These are phyloP conservation scores for Bombyx mori DNA, from an alignment of 1,140 invertebrate species.

Conservation along the genomic window DNA sequence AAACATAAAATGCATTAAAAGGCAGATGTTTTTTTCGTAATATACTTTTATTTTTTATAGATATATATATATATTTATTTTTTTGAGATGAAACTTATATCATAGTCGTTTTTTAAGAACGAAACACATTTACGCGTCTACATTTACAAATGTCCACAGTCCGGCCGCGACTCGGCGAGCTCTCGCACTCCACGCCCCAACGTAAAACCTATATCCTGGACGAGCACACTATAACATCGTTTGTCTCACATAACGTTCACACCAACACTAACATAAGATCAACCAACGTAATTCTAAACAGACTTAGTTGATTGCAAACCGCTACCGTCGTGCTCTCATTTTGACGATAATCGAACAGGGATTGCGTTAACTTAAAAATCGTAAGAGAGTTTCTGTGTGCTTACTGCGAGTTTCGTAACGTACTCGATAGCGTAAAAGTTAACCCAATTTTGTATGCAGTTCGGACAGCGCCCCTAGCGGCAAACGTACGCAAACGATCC, in stretches of 20 bases:
- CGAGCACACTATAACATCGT: slow-evolving; percentile 37
- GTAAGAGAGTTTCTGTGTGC: too few relatives aligned
- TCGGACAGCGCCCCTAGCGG: too few relatives aligned
- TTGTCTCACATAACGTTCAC: slow-evolving; percentile 45
- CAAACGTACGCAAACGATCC: too few relatives aligned
- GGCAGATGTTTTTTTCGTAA: slow-evolving; percentile 49
- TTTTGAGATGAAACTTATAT: slow-evolving; percentile 13
- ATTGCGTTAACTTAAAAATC: too few relatives aligned
- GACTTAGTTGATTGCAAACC: too few relatives aligned
- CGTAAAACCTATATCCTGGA: slow-evolving; percentile 20
- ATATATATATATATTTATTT: slow-evolving; percentile 12
- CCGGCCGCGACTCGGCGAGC: neutral
- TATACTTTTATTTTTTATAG: slow-evolving; percentile 40
- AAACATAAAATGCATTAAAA: slow-evolving; percentile 60
- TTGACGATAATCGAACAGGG: too few relatives aligned
- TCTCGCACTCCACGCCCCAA: neutral
- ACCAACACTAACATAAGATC: slow-evolving; percentile 30
- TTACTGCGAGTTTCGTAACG: too few relatives aligned
- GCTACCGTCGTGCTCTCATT: too few relatives aligned
- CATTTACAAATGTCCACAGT: slow-evolving; percentile 32
- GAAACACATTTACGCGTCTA: slow-evolving; percentile 13
- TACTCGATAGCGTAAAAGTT: too few relatives aligned
- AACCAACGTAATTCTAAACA: too few relatives aligned
- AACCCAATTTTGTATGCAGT: too few relatives aligned
- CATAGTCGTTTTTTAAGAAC: slow-evolving; percentile 1